Conservation (phyloP, 2,797 vertebrate species). For the Protosalanx chinensis region DNA sequence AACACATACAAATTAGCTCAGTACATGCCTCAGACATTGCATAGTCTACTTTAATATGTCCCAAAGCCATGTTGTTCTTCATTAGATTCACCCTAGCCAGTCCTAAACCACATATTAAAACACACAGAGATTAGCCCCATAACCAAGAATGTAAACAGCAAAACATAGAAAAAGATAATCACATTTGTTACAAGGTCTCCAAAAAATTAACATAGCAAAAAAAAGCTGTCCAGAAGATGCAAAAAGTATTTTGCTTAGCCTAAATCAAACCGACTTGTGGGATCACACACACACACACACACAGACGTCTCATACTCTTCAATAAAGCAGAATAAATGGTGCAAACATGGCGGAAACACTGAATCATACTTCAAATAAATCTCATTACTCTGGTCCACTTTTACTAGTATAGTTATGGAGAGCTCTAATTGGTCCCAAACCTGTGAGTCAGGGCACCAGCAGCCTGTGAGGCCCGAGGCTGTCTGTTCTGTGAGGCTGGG, state of each 20-base stretch:
- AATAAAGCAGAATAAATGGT: background rate
- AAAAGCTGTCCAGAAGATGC: background rate
- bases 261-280: slow-evolving; percentile 10
- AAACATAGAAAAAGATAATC: slow-evolving; percentile 2
- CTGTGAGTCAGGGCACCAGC: background rate
- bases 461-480: too few species aligned
- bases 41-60: slow-evolving; percentile 20
- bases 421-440: slow-evolving; percentile 20
- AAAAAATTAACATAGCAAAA: slow-evolving; percentile 1
- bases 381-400: slow-evolving; percentile 13
- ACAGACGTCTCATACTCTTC: background rate
- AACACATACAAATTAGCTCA: slow-evolving; percentile 10
- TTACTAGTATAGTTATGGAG: slow-evolving; percentile 20
- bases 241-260: background rate
- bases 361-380: slow-evolving; percentile 20
- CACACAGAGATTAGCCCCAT: background rate
- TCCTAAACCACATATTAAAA: slow-evolving; percentile 2
- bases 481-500: too few species aligned
- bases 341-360: slow-evolving; percentile 22
- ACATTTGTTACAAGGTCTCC: background rate
- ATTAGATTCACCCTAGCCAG: slow-evolving; percentile 16
- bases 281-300: slow-evolving; percentile 5
- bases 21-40: slow-evolving; percentile 14
- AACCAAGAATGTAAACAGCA: background rate
- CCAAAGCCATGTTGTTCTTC: slow-evolving; percentile 18